Base-by-base conservation (phyloP, 2,113 vertebrate genomes). In the Oceanodroma tethys region DNA sequence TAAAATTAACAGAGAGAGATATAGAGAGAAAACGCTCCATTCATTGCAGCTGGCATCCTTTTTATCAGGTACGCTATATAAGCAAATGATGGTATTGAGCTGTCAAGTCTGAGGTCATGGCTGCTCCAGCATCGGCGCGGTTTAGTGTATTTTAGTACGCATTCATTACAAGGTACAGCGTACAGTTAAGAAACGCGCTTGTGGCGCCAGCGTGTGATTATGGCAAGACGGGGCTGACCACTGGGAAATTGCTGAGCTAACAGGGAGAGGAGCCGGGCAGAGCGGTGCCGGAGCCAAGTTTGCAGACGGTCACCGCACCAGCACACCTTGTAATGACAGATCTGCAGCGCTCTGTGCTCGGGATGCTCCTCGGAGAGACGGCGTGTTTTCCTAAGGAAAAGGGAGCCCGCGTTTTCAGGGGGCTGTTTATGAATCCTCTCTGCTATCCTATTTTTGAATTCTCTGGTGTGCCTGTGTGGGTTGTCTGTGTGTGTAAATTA, bases 201-300 rank as follows among this genome's bases (percentile, higher is more conserved):
- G 98, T 98, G 99, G 98, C 98, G 98, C 99, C 99, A 99, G 98
- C 68, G 32, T 99, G 98, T 98, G 99, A 99, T 99, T 99, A 99
- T 99, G 99, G 99, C 98, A 99, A 99, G 99, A 99, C 98, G 13
- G 98, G 98, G 96, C 98, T 99, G 98, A 99, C 99, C 99, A 97
- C 98, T 89, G 96, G 97, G 98, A 99, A 99, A 99, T 98, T 99
- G 99, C 99, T 99, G 99, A 99, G 98, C 98, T 99, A 98, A 99
- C 98, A 99, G 98, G 97, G 98, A 96, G 75, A 91, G 97, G 97
- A 98, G 98, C 95, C 13, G 23, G 96, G 96, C 88, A 97, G 95
- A 95, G 96, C 82, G 60, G 91, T 70, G 63, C 79, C 34, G 76
- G 91, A 97, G 97, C 97, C 96, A 98, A 98, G 95, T 96, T 97